Base-by-base conservation (phyloP, 1,140 invertebrate species). In the Callitettix versicolor region DNA sequence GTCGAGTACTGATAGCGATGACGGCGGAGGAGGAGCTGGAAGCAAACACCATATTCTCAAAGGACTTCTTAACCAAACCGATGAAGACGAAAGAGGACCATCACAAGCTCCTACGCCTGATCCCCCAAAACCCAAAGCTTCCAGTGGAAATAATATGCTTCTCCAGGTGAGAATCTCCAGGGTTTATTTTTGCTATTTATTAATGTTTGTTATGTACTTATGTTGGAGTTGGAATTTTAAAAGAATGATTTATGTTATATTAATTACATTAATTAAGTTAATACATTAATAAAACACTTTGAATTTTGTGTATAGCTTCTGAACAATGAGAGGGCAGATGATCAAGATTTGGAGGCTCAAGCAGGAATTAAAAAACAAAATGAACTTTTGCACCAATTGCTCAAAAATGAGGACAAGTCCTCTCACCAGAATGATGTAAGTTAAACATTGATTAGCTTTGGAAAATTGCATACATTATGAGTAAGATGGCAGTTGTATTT, bases 351-450 rank as follows among this genome's bases (percentile, higher is more conserved):
- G 34, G 80, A 84, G 63, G 70, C 75, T 52, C 70, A 76, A 60
- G 72, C 68, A 26, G 76, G 75, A 47, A 64, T 77, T 24, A 80
- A 82, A 56, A 79, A 78, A 36, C 77, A 78, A 44, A 85, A 85
- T 63, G 88, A 90, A 63, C 72, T 92, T 44, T 74, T 92, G 38
- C 82, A 87, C 24, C 85, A 90, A 58, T 69, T 94, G 17, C 70
- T 93, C 30, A 86, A 86, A 58, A 78, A 78, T 18, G 73, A 79
- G 38, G 78, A 75, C 18, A 20, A 2, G 12, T 22, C 17, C 20
- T 30, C 26, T 3, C 22, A 17, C n/a, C 42, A 44, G 38, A 51
- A 11, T 54, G 46, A 60, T 55, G 18, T 55, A n/a, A 47, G 44
- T 40, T 9, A 46, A 18, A 12, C 43, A 46, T 12, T 9, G 43